phyloP scores from a whole-genome alignment of 1,140 invertebrate species.

The Halyomorpha halys region DNA sequence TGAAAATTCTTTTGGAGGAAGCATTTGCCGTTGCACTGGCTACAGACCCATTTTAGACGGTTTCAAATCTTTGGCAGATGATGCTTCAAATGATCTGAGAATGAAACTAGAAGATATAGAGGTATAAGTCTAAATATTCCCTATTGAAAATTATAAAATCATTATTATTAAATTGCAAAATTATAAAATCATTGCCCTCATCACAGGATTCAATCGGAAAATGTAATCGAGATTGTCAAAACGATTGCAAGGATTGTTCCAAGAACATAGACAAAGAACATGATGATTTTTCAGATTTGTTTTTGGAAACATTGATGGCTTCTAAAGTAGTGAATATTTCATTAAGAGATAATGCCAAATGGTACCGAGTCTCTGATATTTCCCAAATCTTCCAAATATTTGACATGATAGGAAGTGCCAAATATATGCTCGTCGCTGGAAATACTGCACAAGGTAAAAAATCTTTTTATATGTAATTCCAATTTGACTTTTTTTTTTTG shows the following conservation, averaged over 20 bases:
- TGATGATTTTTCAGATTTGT: neutral
- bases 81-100: conserved; percentile 33
- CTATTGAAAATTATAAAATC: too few relatives aligned
- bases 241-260: neutral
- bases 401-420: conserved; percentile 36
- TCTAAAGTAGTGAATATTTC: neutral
- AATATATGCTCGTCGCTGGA: conserved; percentile 51
- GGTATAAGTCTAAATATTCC: conserved; percentile 25
- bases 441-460: conserved; percentile 56
- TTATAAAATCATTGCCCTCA: too few relatives aligned
- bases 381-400: conserved; percentile 42
- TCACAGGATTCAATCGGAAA: neutral
- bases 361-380: conserved; percentile 23
- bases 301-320: conserved; percentile 15
- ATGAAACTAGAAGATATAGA: conserved; percentile 34
- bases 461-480: too few relatives aligned
- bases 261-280: neutral
- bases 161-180: too few relatives aligned
- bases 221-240: neutral
- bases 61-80: conserved; percentile 45
- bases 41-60: conserved; percentile 75
- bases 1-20: conserved; percentile 67
- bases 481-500: too few relatives aligned
- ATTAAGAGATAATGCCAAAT: neutral
- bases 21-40: conserved; percentile 79